Evolutionary conservation across 2,797 vertebrate genomes (phyloP).

Genomic region (Anniella stebbinsi): DNA sequence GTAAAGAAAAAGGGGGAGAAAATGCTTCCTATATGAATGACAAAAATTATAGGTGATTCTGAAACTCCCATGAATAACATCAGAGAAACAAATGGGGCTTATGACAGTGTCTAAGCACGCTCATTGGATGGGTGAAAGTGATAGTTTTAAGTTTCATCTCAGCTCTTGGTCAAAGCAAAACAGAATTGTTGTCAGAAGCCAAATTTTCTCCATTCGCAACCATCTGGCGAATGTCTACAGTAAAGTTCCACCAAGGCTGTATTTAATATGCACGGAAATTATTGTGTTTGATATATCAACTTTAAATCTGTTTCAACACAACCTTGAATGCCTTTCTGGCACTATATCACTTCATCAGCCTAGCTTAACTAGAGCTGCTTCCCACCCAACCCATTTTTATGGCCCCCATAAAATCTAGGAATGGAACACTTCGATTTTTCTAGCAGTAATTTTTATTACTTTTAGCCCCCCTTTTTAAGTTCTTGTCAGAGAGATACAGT

Average conservation of each 20-base stretch:
- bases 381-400: conserved; percentile 72
- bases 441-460: conserved; percentile 78
- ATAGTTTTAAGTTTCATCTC: not conserved
- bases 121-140: not conserved
- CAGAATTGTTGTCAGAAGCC: conserved; percentile 10
- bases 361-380: conserved; percentile 76
- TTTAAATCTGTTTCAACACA: conserved; percentile 75
- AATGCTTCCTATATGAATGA: not conserved
- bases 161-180: not conserved
- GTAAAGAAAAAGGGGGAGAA: not conserved
- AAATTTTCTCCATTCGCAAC: conserved; percentile 36
- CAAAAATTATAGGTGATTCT: not conserved
- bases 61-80: not conserved
- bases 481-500: conserved; percentile 72
- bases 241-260: conserved; percentile 34
- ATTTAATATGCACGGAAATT: conserved; percentile 73
- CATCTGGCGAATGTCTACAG: conserved; percentile 28
- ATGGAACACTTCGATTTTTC: conserved; percentile 78
- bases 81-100: not conserved
- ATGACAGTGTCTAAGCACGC: not conserved
- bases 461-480: conserved; percentile 70
- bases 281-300: conserved; percentile 71
- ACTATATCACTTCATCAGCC: conserved; percentile 75
- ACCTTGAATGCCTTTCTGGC: conserved; percentile 71
- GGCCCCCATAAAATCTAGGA: conserved; percentile 72